Conservation (phyloP, 2,888 invertebrate species). For the Drosophila multiciliata region DNA sequence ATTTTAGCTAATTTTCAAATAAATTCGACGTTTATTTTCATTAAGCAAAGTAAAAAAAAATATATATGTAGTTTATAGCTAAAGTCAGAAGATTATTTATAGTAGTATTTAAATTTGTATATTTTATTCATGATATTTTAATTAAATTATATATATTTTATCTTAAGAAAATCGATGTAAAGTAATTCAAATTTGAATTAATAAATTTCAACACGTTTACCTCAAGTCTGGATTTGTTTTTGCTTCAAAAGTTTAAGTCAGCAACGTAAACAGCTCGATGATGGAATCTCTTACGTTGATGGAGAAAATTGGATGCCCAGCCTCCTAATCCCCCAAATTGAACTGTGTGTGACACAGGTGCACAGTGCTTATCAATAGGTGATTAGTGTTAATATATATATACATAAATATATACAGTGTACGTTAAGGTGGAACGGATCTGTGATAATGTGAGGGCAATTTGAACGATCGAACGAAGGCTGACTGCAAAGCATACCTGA, state of each 20-base stretch:
- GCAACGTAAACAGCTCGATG: background rate
- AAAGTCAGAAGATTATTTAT: background rate
- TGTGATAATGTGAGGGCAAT: conserved; percentile 51
- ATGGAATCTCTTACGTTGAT: background rate
- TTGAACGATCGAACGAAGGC: conserved; percentile 33
- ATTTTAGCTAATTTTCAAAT: background rate
- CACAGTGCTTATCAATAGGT: conserved; percentile 32
- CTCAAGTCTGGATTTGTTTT: background rate
- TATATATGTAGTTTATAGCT: background rate
- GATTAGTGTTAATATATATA: background rate
- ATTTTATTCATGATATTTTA: background rate
- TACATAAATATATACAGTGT: background rate
- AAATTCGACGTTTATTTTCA: background rate
- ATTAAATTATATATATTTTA: background rate
- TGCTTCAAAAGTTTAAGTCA: background rate
- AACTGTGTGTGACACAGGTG: conserved; percentile 7
- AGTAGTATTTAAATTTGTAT: background rate
- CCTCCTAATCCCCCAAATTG: conserved; percentile 8
- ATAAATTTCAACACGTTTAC: too few relatives aligned
- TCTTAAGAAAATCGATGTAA: background rate
- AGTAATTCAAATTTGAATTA: too few relatives aligned
- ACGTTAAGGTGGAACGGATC: conserved; percentile 45
- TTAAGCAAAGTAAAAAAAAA: background rate
- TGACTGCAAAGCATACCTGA: conserved; percentile 10
- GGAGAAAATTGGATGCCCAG: conserved; percentile 8